phyloP scores from a whole-genome alignment of 1,140 invertebrate genomes.

The Meteorus sp. region DNA sequence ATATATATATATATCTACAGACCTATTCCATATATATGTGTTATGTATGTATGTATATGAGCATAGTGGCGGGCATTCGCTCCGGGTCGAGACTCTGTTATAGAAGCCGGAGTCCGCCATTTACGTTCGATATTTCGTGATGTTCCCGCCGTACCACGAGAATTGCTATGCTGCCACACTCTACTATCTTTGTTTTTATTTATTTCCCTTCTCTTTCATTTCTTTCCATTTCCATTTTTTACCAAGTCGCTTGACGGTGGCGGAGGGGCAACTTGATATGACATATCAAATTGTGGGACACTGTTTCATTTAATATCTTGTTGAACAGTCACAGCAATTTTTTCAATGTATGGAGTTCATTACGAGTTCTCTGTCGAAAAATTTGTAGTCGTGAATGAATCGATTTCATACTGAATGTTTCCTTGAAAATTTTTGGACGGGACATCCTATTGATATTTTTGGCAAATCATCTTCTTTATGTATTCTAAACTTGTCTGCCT shows the following conservation, averaged over 20 bases:
- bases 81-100: conserved; percentile 7
- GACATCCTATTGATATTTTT: too few species aligned
- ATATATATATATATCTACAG: too few species aligned
- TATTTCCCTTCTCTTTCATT: not conserved
- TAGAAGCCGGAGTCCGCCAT: conserved; percentile 36
- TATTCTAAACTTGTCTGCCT: too few species aligned
- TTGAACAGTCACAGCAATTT: too few species aligned
- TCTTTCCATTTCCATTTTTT: conserved; percentile 5
- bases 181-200: conserved; percentile 20
- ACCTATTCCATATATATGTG: too few species aligned
- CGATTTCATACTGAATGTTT: too few species aligned
- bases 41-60: too few species aligned
- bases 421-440: too few species aligned
- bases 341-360: too few species aligned
- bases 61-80: conserved; percentile 29
- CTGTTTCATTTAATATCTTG: not conserved
- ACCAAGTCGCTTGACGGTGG: not conserved
- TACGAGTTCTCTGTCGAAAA: too few species aligned
- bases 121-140: conserved; percentile 41
- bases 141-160: conserved; percentile 38
- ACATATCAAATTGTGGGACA: not conserved
- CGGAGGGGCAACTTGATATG: not conserved
- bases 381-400: too few species aligned
- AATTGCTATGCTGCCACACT: conserved; percentile 23
- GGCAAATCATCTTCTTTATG: too few species aligned